phyloP scores from a whole-genome alignment of 2,797 vertebrate species.

The Acanthis flammea region DNA sequence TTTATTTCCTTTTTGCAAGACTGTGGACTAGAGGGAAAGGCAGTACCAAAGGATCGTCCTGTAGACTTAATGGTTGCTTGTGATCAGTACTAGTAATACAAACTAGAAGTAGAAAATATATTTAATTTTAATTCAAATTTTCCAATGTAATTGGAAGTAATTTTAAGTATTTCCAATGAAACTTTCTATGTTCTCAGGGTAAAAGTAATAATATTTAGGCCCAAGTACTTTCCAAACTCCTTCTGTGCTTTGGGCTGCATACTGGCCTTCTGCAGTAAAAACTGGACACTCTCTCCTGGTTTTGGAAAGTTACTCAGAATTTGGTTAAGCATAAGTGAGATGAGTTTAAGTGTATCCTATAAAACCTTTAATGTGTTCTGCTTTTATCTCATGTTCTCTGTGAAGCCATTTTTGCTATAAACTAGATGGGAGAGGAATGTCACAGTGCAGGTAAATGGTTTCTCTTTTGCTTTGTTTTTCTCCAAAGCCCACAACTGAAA shows the following conservation, averaged over 20 bases:
- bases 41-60: rapidly evolving
- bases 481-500: not conserved
- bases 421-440: not conserved
- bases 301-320: not conserved
- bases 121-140: not conserved
- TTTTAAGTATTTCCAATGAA: not conserved
- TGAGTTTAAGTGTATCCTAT: not conserved
- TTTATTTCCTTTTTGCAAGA: not conserved
- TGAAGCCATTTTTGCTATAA: not conserved
- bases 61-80: not conserved
- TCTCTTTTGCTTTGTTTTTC: not conserved
- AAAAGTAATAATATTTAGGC: not conserved
- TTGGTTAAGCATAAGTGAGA: not conserved
- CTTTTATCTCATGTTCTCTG: not conserved
- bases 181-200: not conserved
- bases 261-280: not conserved
- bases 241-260: not conserved
- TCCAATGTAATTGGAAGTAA: not conserved
- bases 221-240: not conserved
- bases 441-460: not conserved
- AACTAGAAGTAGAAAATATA: not conserved
- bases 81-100: not conserved
- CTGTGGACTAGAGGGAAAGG: not conserved
- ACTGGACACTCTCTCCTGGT: not conserved
- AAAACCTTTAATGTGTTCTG: rapidly evolving